Base-by-base conservation (phyloP, 1,140 invertebrate genomes). In the Ostrea denselamellosa region DNA sequence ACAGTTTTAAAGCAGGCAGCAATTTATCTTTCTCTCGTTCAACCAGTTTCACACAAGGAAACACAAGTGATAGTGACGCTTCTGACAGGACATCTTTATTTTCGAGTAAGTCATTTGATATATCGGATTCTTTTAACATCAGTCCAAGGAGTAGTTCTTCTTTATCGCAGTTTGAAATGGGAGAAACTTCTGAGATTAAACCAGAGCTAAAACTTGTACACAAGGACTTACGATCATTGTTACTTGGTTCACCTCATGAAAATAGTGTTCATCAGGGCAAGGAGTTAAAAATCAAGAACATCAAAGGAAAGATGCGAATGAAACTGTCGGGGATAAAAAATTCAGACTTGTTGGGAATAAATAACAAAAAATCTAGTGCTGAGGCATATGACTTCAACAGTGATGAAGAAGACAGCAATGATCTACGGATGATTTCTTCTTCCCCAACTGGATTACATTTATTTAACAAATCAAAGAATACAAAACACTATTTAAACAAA, bases 351-450 rank as follows among this genome's bases (percentile, higher is more conserved):
- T 52, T 91, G 14, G 88, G 88, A 86, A 68, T 89, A 8, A 85
- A 88, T 54, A 58, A 77, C 65, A 90, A 88, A 54, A 91, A 90
- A 85, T 89, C 90, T 65, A 87, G 89, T 34, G 85, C 89, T 19
- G 87, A 90, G 84, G 91, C 92, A 0, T 93, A 92, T 91, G 92
- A 93, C 87, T 93, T 93, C 87, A 89, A 91, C 83, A 93, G 93
- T 92, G 93, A 92, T 87, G 93, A 93, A 86, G 90, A 91, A 58
- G 92, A 93, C n/a, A 86, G 87, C 56, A 90, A 89, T 86, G 82
- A 87, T 77, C 82, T 90, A 44, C 88, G 86, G 0, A 87, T 93
- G 4, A 91, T 92, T 19, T 91, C 92, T 10, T 86, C 90, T 3
- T 92, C 93, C 2, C 92, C 93, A 58, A 91, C 91, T n/a, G 54